phyloP scores from a whole-genome alignment of 2,797 vertebrate species.

The Tympanoctomys barrerae region DNA sequence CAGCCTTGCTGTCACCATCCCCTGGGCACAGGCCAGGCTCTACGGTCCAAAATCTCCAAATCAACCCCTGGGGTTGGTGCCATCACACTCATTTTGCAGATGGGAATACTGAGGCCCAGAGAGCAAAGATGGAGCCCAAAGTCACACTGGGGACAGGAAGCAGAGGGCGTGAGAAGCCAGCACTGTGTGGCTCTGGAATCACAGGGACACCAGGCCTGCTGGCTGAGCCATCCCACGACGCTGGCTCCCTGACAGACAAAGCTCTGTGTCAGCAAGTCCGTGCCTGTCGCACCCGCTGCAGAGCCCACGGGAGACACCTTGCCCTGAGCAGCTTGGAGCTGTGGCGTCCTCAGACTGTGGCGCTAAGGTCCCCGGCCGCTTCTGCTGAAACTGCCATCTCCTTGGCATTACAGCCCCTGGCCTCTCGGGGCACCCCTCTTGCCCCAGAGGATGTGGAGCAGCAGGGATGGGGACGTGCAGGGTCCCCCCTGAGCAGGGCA shows the following conservation, averaged over 20 bases:
- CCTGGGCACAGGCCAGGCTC: accelerated
- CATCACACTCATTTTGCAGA: background rate
- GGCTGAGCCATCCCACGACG: background rate
- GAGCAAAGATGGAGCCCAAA: background rate
- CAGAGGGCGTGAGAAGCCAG: background rate
- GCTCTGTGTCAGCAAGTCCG: constrained; percentile 83
- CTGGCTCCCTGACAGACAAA: constrained; percentile 64
- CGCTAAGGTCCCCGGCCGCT: constrained; percentile 68
- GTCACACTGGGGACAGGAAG: accelerated
- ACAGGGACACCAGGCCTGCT: background rate
- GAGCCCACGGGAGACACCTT: constrained; percentile 79
- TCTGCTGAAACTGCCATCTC: background rate
- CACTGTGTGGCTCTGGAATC: background rate
- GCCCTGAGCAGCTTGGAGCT: constrained; percentile 81
- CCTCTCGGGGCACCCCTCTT: background rate
- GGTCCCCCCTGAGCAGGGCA: background rate
- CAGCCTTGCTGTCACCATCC: accelerated
- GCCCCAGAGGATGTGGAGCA: background rate
- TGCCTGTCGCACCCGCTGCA: constrained; percentile 66
- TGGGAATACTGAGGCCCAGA: background rate
- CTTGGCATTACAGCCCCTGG: background rate
- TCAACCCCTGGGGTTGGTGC: accelerated
- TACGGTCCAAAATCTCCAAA: background rate
- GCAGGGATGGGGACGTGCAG: background rate
- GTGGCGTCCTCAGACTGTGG: background rate